phyloP scores from a whole-genome alignment of 1,140 invertebrate genomes.

The Microplitis demolitor region DNA sequence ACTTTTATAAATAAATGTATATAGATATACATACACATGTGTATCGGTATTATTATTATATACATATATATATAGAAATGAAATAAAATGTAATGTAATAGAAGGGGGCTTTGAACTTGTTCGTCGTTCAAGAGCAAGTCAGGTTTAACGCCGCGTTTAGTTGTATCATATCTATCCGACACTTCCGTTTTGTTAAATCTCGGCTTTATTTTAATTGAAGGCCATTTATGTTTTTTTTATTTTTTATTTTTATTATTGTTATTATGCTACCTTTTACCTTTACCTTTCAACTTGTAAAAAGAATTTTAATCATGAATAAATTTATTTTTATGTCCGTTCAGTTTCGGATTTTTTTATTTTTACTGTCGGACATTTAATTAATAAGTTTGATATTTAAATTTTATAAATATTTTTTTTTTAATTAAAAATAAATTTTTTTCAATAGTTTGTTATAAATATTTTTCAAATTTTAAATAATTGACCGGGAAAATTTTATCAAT shows the following conservation, averaged over 20 bases:
- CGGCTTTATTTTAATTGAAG: neutral
- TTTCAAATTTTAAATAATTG: no score
- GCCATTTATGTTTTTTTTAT: neutral
- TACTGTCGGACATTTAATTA: no score
- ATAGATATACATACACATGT: neutral
- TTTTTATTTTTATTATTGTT: neutral
- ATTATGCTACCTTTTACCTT: neutral
- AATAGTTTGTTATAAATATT: no score
- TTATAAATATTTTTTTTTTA: no score
- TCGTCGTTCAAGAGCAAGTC: slow-evolving; percentile 33
- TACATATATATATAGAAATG: neutral
- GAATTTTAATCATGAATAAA: neutral
- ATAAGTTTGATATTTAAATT: no score
- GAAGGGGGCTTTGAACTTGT: slow-evolving; percentile 49
- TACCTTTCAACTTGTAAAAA: neutral
- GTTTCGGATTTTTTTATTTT: no score
- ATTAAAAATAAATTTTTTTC: no score
- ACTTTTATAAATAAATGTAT: neutral
- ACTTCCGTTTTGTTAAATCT: slow-evolving; percentile 31
- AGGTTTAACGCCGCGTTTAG: neutral
- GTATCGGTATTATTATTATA: neutral
- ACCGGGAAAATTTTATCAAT: no score
- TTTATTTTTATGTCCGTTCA: no score
- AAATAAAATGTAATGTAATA: slow-evolving; percentile 9
- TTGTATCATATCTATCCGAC: slow-evolving; percentile 19